Evolutionary conservation across 2,888 invertebrate genomes (phyloP), one percentile per base, ranked within the genome.

Genomic region (Lasioglossum oenotherae): DNA sequence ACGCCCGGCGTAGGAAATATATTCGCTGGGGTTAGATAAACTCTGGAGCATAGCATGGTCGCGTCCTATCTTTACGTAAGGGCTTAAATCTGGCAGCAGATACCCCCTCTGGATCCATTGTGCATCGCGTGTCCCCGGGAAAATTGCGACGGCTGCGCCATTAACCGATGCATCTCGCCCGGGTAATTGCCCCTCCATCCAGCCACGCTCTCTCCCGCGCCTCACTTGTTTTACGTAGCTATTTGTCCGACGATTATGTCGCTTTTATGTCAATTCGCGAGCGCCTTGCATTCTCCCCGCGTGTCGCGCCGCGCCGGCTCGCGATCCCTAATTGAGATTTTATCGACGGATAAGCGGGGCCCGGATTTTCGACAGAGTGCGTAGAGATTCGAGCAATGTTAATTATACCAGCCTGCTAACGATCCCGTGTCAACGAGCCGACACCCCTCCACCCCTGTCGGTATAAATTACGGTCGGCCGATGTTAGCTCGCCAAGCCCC

Each of bases 241-340:
- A 92, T 93, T 93, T 92, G 91, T 90, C 88, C 78, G 85, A 90
- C 92, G 89, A 93, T 93, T 93, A 93, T 90, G 88, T 86, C 84
- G 89, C 87, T 91, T 90, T 91, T 81, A 91, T 90, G 87, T 87
- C 81, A 60, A 82, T 81, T 80, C 79, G 78, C 79, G 87, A 88
- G 89, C 80, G 86, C 87, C 86, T 75, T 84, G 84, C 67, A 16
- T 4, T 23, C 35, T 0, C 19, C 19, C 4, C 0, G 23, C 53
- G 53, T 23, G 53, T 6, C 67, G 19, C 35, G 19, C n/a, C 41
- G 35, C 19, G 35, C 35, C 38, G 44, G 79, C 67, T 74, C 80
- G 78, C 83, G 81, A 87, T 86, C 87, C 88, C 90, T 90, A 93
- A 92, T 92, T 92, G 88, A 87, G 92, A 92, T 93, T 92, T 92